Conservation (phyloP, 1,140 invertebrate genomes). For the Drosophila saltans region DNA sequence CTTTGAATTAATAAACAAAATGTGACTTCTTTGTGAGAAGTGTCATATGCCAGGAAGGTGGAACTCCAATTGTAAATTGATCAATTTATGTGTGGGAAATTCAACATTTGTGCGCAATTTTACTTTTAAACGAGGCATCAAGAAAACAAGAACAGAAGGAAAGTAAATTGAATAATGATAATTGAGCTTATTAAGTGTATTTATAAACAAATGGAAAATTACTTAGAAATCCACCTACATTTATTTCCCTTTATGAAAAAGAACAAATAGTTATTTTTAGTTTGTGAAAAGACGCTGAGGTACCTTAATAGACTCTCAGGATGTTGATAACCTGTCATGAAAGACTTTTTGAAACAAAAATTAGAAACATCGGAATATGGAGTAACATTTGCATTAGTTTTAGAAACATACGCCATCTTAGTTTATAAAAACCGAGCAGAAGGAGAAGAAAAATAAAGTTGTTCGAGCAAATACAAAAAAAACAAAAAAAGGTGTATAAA, state of each 20-base stretch:
- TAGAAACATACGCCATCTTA: no score
- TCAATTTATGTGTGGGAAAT: constrained; percentile 33
- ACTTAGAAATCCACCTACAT: no score
- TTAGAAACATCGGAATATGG: no score
- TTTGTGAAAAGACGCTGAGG: no score
- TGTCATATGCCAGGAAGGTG: constrained; percentile 11
- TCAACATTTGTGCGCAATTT: constrained; percentile 30
- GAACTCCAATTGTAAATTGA: constrained; percentile 25
- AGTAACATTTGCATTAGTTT: no score
- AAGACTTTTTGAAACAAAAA: no score
- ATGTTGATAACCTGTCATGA: no score
- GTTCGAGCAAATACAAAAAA: constrained; percentile 14
- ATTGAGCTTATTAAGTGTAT: constrained; percentile 5
- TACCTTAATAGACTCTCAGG: no score
- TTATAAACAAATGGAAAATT: constrained; percentile 11
- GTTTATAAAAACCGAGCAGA: constrained; percentile 21
- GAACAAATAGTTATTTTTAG: no score
- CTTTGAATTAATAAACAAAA: neutral
- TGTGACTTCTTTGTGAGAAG: constrained; percentile 7
- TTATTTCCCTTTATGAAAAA: no score
- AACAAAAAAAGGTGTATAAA: neutral
- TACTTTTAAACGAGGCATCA: constrained; percentile 1
- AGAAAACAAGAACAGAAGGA: neutral
- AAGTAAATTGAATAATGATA: neutral
- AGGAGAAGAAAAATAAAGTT: constrained; percentile 17